Evolutionary conservation across 2,113 vertebrate species (phyloP), one percentile per base, ranked within the genome.

Genomic region (Oryzias celebensis): DNA sequence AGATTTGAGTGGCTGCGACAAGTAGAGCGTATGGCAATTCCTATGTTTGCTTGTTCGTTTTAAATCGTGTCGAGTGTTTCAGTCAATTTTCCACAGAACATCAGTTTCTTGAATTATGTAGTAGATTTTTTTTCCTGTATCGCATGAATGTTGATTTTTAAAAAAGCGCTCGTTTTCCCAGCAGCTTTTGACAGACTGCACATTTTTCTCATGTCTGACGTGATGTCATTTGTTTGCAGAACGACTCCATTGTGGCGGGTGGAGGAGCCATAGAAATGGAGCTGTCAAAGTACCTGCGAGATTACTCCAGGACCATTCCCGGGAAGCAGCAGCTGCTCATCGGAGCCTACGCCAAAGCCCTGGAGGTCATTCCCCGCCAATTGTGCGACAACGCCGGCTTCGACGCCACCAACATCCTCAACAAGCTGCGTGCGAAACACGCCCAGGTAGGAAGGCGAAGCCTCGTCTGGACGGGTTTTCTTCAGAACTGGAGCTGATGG

Each of bases 201-300:
- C 1, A 0, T 48, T 10, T 8, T 8, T 48, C 3, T 46, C 7
- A 7, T 47, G 18, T 18, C 47, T 18, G 28, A 36, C 4, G n/a
- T 20, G 17, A n/a, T n/a, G n/a, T n/a, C 4, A 4, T 5, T 28
- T 13, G 0, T 59, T 69, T 75, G 7, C 73, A 99, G 97, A 98
- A 97, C 0, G 97, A 99, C 85, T 97, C 97, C 0, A 85, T 99
- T 0, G 97, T 99, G 4, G 97, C 96, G 0, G 97, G 97, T 0
- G 97, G 97, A 0, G 97, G 97, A 0, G 97, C 97, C 0, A 98
- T 99, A 1, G 97, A 99, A 89, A 99, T 99, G 97, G 97, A 99
- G 84, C 92, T 99, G 22, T 99, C 97, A 49, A 94, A 92, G 48
- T 98, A 94, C 87, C 91, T 99, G 52, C 87, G 97, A 58, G 96